Base-by-base conservation (phyloP, 37 sponge, comb jelly and placozoan species). In the Halisarca cf. caerulea region DNA sequence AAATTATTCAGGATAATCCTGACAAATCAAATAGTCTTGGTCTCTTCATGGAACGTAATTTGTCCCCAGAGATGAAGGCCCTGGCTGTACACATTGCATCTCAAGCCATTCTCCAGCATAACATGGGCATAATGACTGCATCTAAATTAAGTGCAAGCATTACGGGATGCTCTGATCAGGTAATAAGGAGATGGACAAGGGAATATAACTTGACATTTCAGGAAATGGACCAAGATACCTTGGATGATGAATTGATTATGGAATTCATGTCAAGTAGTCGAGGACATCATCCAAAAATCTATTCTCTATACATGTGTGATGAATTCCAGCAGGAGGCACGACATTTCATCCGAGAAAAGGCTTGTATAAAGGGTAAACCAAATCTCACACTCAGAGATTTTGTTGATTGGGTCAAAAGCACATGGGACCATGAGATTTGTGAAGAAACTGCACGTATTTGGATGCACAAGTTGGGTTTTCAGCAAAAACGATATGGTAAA, bases 331-430 rank as follows among this genome's bases (percentile, higher is more conserved):
- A 66, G 14, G 68, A 66, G 9, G 68, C 68, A 66, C 14, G 20
- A 27, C 27, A 66, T 18, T 66, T 66, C 28, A n/a, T 66, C 23
- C 68, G 68, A 8, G 27, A 66, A 27, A 14, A 66, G 14, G 68
- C 68, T 25, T 25, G 28, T 27, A 66, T 25, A 25, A 66, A n/a
- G 28, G 68, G 68, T 9, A 18, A 66, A n/a, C 68, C 68, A 14
- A 66, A 66, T 66, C 68, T 66, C 23, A 66, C 68, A 14, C 9
- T 18, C 68, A 66, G 28, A n/a, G 68, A 66, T n/a, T 66, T 69
- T 69, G 71, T 36, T 35, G 71, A 34, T 21, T 69, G 71, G 71
- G 71, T 69, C 35, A 69, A 34, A 28, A 28, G 20, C 71, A 69
- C 27, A 20, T 69, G 71, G 71, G 36, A 28, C 33, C 36, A 2